Evolutionary conservation across 2,113 vertebrate species (phyloP).

Genomic region (Ictidomys tridecemlineatus): DNA sequence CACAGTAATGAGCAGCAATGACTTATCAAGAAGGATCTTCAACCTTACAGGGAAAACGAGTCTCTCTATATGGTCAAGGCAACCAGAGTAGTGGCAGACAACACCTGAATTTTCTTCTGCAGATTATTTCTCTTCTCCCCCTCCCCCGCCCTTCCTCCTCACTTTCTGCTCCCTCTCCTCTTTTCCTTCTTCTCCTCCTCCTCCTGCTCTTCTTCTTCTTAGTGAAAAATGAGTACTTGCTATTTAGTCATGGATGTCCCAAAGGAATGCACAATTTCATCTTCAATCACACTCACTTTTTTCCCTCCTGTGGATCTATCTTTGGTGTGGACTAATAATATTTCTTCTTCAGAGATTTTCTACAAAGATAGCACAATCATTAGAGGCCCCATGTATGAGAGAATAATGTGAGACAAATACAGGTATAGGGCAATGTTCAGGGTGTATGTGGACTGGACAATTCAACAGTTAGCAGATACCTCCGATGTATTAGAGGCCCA

Average conservation of each 20-base stretch:
- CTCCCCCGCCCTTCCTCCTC: too few relatives aligned
- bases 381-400: not conserved
- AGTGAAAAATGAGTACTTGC: not conserved
- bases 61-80: not conserved
- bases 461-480: not conserved
- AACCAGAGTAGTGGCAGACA: not conserved
- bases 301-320: not conserved
- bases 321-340: not conserved
- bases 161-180: too few relatives aligned
- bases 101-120: not conserved
- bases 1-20: not conserved
- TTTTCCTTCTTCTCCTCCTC: too few relatives aligned
- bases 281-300: not conserved
- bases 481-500: not conserved
- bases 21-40: not conserved
- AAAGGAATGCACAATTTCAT: not conserved
- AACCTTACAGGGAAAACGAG: not conserved
- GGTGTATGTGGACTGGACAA: not conserved
- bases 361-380: not conserved
- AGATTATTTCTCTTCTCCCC: not conserved
- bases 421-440: not conserved
- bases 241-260: not conserved
- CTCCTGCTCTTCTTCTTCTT: not conserved
- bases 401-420: not conserved
- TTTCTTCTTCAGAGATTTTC: slow-evolving; percentile 15